phyloP scores from a whole-genome alignment of 1,140 invertebrate genomes.

The Eriosoma lanigerum region DNA sequence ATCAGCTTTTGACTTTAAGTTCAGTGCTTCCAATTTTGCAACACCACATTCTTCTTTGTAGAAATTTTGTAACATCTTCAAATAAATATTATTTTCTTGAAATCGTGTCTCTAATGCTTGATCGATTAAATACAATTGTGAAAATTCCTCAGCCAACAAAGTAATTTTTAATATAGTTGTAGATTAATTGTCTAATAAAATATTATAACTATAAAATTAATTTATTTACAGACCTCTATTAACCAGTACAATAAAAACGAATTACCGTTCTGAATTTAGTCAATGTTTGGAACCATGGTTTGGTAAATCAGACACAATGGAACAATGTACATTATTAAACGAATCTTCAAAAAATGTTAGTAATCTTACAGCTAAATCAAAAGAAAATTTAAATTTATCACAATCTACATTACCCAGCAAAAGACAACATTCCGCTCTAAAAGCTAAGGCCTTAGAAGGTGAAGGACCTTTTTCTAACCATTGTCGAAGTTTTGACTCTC shows the following conservation, averaged over 20 bases:
- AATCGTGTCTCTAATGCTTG: conserved; percentile 68
- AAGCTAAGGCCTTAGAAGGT: conserved; percentile 60
- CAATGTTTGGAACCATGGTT: conserved; percentile 67
- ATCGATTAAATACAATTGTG: conserved; percentile 66
- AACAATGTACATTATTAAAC: background rate
- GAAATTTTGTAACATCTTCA: conserved; percentile 68
- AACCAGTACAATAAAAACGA: conserved; percentile 65
- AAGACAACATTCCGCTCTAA: conserved; percentile 59
- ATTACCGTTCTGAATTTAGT: conserved; percentile 68
- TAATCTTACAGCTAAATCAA: background rate
- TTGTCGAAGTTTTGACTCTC: conserved; percentile 66
- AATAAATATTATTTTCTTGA: conserved; percentile 74
- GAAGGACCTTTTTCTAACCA: conserved; percentile 68
- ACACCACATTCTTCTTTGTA: conserved; percentile 68
- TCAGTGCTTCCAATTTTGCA: conserved; percentile 68
- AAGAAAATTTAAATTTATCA: conserved; percentile 44
- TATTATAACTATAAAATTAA: background rate
- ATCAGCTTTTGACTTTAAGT: conserved; percentile 64
- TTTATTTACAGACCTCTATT: conserved; percentile 60
- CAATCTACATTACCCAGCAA: conserved; percentile 56
- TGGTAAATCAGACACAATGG: conserved; percentile 55
- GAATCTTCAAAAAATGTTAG: conserved; percentile 21
- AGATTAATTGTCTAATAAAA: background rate
- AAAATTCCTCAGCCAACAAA: conserved; percentile 69
- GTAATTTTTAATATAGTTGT: conserved; percentile 56